phyloP scores from a whole-genome alignment of 2,888 invertebrate species.

The Ryuthela nishihirai region DNA sequence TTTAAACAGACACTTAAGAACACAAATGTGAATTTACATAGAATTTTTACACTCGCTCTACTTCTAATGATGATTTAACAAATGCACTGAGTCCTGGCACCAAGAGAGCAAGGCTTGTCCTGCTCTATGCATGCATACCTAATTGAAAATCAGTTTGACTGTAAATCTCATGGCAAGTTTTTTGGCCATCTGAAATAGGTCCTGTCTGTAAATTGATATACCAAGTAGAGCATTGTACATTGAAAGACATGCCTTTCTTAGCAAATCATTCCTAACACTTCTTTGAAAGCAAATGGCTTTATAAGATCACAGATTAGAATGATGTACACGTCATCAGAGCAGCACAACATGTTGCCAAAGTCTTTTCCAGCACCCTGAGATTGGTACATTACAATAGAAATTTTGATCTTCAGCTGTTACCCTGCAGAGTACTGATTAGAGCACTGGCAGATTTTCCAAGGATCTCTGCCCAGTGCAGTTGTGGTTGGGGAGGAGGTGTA shows the following conservation, averaged over 20 bases:
- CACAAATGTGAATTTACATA: constrained; percentile 12
- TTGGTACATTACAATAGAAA: too few species aligned
- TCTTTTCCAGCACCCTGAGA: too few species aligned
- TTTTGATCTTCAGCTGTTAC: constrained; percentile 28
- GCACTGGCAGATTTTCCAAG: constrained; percentile 26
- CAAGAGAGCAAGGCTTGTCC: neutral
- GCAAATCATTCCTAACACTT: constrained; percentile 3
- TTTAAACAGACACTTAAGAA: constrained; percentile 18
- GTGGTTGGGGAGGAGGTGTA: neutral
- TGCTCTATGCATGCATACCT: constrained; percentile 2
- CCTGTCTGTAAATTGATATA: too few species aligned
- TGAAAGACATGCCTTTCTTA: constrained; percentile 29
- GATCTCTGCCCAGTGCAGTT: constrained; percentile 15
- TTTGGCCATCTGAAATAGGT: constrained; percentile 28
- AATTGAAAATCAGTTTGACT: too few species aligned
- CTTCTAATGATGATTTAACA: constrained; percentile 10
- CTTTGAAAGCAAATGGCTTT: constrained; percentile 14
- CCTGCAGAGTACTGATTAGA: constrained; percentile 19
- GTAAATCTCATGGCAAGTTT: constrained; percentile 18
- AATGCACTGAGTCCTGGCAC: constrained; percentile 5
- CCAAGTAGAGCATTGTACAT: too few species aligned
- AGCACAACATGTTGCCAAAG: too few species aligned
- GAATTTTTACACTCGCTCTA: constrained; percentile 12
- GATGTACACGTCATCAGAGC: too few species aligned
- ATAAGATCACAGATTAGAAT: constrained; percentile 35